These are phyloP conservation scores for Sminthurinus aureus DNA, from an alignment of 2,888 invertebrate species.

Conservation along the genomic window DNA sequence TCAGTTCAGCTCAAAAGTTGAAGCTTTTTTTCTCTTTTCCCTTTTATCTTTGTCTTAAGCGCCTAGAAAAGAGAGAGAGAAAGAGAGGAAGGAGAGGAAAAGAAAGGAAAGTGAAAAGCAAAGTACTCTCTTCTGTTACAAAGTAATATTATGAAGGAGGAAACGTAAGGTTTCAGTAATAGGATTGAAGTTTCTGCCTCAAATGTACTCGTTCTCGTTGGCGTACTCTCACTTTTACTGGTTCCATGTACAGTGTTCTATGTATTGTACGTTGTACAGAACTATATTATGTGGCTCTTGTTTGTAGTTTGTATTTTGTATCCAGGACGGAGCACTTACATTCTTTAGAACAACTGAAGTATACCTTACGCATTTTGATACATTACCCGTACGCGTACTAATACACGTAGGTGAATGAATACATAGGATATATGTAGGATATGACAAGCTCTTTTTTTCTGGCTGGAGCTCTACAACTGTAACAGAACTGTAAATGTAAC, in stretches of 20 bases:
- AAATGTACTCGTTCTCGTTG: not conserved
- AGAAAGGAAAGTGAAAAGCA: conserved; percentile 16
- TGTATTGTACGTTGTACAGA: no score
- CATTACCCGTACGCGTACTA: not conserved
- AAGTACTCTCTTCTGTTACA: conserved; percentile 28
- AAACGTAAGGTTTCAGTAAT: conserved; percentile 16
- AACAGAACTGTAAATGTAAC: not conserved
- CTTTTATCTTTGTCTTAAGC: conserved; percentile 35
- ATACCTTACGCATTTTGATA: not conserved
- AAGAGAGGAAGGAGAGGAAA: not conserved
- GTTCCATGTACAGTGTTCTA: not conserved
- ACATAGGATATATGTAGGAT: not conserved
- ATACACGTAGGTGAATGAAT: not conserved
- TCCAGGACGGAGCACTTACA: not conserved
- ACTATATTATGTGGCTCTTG: no score
- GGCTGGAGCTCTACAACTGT: no score
- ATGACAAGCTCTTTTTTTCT: no score
- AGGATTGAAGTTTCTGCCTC: not conserved
- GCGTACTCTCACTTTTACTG: not conserved
- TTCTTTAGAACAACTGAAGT: not conserved
- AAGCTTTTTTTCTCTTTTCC: conserved; percentile 5
- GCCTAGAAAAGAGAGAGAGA: not conserved
- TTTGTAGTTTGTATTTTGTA: no score
- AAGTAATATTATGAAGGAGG: conserved; percentile 20
- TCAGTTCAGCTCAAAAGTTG: conserved; percentile 11